Evolutionary conservation across 2,113 vertebrate species (phyloP).

Genomic region (Cololabis saira): DNA sequence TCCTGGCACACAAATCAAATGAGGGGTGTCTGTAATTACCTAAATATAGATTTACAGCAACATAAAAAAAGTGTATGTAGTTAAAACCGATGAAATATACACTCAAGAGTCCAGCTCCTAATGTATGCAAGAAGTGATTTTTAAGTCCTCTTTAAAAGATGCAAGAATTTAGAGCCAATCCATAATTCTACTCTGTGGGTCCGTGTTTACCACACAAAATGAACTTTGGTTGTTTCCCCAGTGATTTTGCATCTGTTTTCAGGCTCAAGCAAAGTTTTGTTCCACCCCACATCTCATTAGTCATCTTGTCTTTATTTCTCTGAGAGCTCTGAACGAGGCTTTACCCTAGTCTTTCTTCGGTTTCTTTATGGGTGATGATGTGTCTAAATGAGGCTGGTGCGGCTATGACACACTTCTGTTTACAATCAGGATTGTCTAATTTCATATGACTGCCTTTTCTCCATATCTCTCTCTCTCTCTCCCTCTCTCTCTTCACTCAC

Average conservation of each 20-base stretch:
- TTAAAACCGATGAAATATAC: too few species aligned
- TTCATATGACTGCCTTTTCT: constrained; percentile 47
- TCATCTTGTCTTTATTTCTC: constrained; percentile 60
- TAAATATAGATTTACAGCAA: too few species aligned
- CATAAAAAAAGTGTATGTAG: too few species aligned
- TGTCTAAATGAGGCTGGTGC: constrained; percentile 45
- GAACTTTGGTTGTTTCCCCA: constrained; percentile 33
- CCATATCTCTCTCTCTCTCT: constrained; percentile 9
- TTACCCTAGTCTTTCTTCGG: constrained; percentile 24
- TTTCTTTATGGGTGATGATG: constrained; percentile 50
- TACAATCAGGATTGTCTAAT: constrained; percentile 53
- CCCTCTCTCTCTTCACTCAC: constrained; percentile 22
- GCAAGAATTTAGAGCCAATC: constrained; percentile 6
- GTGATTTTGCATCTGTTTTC: constrained; percentile 53
- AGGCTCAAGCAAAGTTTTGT: constrained; percentile 59
- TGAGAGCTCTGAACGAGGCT: constrained; percentile 44
- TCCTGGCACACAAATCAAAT: constrained; percentile 13
- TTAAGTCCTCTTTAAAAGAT: background rate
- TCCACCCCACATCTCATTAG: constrained; percentile 68
- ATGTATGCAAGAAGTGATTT: background rate
- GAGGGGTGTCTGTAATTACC: background rate
- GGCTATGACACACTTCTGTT: constrained; percentile 51
- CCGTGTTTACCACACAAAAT: constrained; percentile 23
- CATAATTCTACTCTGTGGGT: constrained; percentile 16
- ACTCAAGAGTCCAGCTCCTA: background rate